A percentile compares a stretch with the other conserved stretches of the same genome.
Evolutionary conservation across 1,140 invertebrate genomes (phyloP).

Genomic region (Uloborus diversus): DNA sequence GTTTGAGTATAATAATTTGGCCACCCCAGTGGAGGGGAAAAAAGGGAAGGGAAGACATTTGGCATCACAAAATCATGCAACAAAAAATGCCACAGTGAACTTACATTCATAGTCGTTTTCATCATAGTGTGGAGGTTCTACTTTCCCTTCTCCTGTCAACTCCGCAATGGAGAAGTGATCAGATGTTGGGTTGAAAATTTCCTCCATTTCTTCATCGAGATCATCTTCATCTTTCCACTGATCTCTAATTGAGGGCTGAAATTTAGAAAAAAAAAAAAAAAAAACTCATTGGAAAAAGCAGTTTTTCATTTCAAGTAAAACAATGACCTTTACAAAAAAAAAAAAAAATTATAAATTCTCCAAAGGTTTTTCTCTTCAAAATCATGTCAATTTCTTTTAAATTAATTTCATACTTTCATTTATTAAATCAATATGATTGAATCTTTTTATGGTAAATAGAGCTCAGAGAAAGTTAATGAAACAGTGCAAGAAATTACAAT

Average conservation of each 20-base stretch:
- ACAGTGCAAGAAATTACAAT: too few relatives aligned
- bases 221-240: conserved; percentile 41
- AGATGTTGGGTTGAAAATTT: conserved; percentile 74
- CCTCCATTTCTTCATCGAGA: conserved; percentile 81
- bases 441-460: too few relatives aligned
- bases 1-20: neutral
- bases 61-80: neutral
- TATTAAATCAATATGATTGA: too few relatives aligned
- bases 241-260: neutral
- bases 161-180: conserved; percentile 63
- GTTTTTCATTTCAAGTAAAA: neutral
- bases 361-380: neutral
- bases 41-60: neutral
- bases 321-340: neutral
- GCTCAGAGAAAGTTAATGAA: too few relatives aligned
- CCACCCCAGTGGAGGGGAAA: neutral
- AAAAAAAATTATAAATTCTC: neutral
- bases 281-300: neutral
- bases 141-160: conserved; percentile 63
- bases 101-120: conserved; percentile 64
- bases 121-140: conserved; percentile 61
- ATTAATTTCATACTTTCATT: neutral
- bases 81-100: conserved; percentile 36
- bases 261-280: neutral
- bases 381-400: neutral